Percentiles rank a stretch among this genome's conserved stretches.
These are phyloP conservation scores for Gobio gobio DNA, from an alignment of 2,113 vertebrate genomes.

Conservation along the genomic window DNA sequence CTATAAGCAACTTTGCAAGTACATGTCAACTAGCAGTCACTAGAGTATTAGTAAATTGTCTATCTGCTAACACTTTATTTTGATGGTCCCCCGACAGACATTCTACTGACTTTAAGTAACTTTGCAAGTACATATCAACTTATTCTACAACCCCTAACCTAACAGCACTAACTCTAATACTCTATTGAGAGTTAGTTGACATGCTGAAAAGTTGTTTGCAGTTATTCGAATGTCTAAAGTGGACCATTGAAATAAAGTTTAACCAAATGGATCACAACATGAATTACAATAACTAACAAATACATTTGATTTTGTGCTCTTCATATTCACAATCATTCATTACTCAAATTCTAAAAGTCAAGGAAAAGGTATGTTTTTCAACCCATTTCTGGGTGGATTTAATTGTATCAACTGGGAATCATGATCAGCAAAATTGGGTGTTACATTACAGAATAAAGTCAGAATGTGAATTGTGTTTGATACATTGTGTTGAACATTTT, in stretches of 20 bases:
- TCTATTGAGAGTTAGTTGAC: too few species aligned
- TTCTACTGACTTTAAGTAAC: too few species aligned
- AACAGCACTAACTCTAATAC: background rate
- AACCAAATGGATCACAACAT: background rate
- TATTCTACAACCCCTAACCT: too few species aligned
- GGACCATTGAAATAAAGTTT: too few species aligned
- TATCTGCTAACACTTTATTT: too few species aligned
- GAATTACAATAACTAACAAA: slow-evolving; percentile 14
- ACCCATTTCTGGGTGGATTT: background rate
- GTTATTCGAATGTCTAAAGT: too few species aligned
- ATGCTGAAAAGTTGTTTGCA: too few species aligned
- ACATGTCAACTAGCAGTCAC: too few species aligned
- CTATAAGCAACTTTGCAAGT: too few species aligned
- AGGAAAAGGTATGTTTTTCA: background rate
- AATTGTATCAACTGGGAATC: background rate
- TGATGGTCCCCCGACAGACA: too few species aligned
- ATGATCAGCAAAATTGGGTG: background rate
- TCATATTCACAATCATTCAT: background rate
- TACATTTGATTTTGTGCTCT: slow-evolving; percentile 17
- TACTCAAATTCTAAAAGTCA: background rate
- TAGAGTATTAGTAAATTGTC: too few species aligned
- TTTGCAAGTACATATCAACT: too few species aligned
- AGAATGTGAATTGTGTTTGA: background rate
- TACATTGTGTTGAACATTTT: background rate
- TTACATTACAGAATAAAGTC: background rate